Conservation (phyloP, 1,140 invertebrate genomes). For the Macrobrachium rosenbergii region DNA sequence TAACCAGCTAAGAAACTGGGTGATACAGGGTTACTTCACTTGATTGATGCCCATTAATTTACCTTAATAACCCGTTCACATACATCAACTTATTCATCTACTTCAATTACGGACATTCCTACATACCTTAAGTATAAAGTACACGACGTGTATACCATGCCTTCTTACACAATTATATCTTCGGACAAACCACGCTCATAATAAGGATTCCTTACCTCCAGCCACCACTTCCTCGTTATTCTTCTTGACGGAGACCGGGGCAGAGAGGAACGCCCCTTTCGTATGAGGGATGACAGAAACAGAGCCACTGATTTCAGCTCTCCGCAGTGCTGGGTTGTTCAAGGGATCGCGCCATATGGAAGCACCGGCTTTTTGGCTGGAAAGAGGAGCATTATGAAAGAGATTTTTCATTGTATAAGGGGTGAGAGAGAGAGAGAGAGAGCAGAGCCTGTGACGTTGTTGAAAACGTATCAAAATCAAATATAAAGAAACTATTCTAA, state of each 20-base stretch:
- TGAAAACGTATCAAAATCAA: no score
- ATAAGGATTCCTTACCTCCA: conserved; percentile 28
- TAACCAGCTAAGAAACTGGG: no score
- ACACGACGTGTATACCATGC: not conserved
- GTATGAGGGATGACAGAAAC: conserved; percentile 42
- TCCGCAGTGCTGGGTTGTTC: conserved; percentile 44
- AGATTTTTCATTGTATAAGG: not conserved
- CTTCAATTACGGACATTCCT: no score
- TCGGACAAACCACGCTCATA: not conserved
- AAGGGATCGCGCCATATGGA: conserved; percentile 26
- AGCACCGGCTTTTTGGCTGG: conserved; percentile 21
- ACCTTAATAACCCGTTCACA: no score
- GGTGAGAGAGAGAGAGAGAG: no score
- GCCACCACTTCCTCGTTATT: conserved; percentile 40
- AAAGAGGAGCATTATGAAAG: not conserved
- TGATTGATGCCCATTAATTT: no score
- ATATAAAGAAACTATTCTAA: no score
- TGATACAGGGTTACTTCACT: no score
- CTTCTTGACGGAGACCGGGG: conserved; percentile 28
- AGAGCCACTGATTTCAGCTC: conserved; percentile 26
- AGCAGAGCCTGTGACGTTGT: no score
- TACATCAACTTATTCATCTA: no score
- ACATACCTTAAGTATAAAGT: not conserved
- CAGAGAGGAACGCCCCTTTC: conserved; percentile 30
- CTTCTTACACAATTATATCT: not conserved